Evolutionary conservation across 2,113 vertebrate genomes (phyloP), one percentile per base, ranked within the genome.

Genomic region (Cichladusa arquata): DNA sequence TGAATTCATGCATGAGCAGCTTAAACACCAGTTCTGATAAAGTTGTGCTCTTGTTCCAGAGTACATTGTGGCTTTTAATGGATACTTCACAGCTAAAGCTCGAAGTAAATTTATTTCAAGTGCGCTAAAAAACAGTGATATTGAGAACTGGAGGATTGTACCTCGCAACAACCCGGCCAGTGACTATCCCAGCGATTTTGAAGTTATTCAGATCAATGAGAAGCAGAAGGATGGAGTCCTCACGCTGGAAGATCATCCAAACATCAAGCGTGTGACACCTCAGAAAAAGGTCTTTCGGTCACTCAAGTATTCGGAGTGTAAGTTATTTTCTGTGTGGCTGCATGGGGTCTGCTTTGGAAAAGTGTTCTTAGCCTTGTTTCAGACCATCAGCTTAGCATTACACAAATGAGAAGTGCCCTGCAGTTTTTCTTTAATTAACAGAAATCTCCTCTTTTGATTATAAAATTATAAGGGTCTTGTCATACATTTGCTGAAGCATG

Each of bases 141-240:
- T 97, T 6, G 97, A 98, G 94, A 98, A 99, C 85, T 99, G 99
- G 99, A 98, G 98, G 97, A 99, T 99, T 56, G 97, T 99, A 81
- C 99, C 98, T 65, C 98, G 99, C 70, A 98, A 99, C 96, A 99
- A 99, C 97, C 99, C 99, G 2, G 99, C 99, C 84, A 99, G 99
- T 8, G 98, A 99, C 97, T 99, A 99, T 70, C 99, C 99, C 12
- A 99, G 99, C 12, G 99, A 99, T 97, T 99, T 99, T 78, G 99
- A 99, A 96, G 98, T 99, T 90, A 98, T 99, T 94, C 98, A 99
- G 97, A 99, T 99, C 84, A 98, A 98, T 6, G 98, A 99, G 81
- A 98, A 98, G 5, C 98, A 99, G 77, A 98, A 94, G 40, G 97
- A 97, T 45, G 98, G 98, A 81, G 98, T 99, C 62, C 97, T 98